These are phyloP conservation scores for Lepus oiostolus DNA, from an alignment of 2,797 vertebrate genomes.

Conservation along the genomic window DNA sequence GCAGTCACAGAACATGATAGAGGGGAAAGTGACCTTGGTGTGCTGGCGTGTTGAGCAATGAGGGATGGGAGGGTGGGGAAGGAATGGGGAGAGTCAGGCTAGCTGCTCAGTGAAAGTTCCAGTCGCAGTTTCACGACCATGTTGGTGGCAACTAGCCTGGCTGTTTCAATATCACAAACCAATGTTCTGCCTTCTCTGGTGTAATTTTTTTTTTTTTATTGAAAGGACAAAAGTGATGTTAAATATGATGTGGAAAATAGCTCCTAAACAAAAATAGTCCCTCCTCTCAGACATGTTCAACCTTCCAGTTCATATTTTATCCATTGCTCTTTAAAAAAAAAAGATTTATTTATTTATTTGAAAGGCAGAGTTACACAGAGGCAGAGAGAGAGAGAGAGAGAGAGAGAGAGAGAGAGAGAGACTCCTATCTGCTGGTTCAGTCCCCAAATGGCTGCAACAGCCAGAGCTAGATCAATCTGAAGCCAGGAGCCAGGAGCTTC, in stretches of 20 bases:
- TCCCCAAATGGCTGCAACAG: too few relatives aligned
- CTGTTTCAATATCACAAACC: not conserved
- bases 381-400: accelerated
- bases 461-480: too few relatives aligned
- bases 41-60: not conserved
- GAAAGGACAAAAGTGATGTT: constrained; percentile 38
- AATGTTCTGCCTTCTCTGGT: not conserved
- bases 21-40: not conserved
- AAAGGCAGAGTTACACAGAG: too few relatives aligned
- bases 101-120: not conserved
- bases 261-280: not conserved
- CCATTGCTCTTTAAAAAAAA: too few relatives aligned
- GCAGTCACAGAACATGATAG: not conserved
- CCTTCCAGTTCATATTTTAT: not conserved
- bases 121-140: not conserved
- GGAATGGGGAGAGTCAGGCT: not conserved
- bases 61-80: not conserved
- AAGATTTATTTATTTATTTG: too few relatives aligned
- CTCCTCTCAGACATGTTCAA: not conserved
- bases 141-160: too few relatives aligned
- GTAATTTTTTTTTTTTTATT: not conserved
- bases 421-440: too few relatives aligned
- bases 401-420: not conserved
- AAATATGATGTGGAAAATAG: not conserved
- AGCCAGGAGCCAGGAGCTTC: too few relatives aligned